Evolutionary conservation across 2,888 invertebrate genomes (phyloP), one percentile per base, ranked within the genome.

Genomic region (Neelides folsomi): DNA sequence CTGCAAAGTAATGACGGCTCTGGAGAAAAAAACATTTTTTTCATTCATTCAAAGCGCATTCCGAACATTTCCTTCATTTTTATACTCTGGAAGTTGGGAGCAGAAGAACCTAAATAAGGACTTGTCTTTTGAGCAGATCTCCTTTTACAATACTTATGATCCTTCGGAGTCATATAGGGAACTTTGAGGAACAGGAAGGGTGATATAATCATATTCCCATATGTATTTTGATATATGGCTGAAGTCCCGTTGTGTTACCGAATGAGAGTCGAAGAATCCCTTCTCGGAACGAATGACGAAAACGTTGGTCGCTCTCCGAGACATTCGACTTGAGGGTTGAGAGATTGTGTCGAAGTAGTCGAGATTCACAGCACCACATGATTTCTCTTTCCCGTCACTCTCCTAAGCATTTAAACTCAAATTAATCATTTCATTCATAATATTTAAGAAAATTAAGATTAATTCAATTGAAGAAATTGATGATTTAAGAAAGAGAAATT

Each of bases 1-100:
- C 67, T 18, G 68, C 65, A 58, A 68, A 68, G 53, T 67, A 66
- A 51, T 68, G 66, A 37, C 68, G 66, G 49, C 66, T 66, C 68
- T 68, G 57, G 38, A 43, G 55, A 47, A 51, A 48, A 38, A 59
- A 43, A 48, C 13, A 44, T 46, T 44, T 7, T 2, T 12, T 48
- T 15, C 15, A 49, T 41, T 34, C 27, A 15, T 13, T 39, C 13
- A 39, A 39, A 3, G 3, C n/a, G 5, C 39, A 39, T 27, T 34
- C 34, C 35, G 16, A 13, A 49, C 20, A 15, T n/a, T 39, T n/a
- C 13, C n/a, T 39, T 39, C 39, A 39, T 39, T 39, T 39, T 15
- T 13, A 39, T 13, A 13, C 39, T 6, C 15, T 15, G 18, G 16
- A 9, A 16, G 42, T 42, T 15, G 6, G 27, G 15, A 46, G 20